Base-by-base conservation (phyloP, 2,113 vertebrate species). In the Caloenas nicobarica region DNA sequence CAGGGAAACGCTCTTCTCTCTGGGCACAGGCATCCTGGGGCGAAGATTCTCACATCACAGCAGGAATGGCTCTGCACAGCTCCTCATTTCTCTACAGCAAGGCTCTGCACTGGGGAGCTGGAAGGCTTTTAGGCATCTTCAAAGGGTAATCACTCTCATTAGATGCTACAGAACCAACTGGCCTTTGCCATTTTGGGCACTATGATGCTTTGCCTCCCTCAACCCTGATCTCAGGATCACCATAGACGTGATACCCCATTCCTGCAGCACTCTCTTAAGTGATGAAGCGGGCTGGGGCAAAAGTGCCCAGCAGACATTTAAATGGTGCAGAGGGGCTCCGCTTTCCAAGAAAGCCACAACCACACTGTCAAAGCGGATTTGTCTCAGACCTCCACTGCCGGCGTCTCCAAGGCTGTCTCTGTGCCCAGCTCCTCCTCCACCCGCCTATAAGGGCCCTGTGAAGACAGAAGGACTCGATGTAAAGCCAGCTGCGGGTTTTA, bases 281-380 rank as follows among this genome's bases (percentile, higher is more conserved):
- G 34, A 73, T 0, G 10, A 81, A 88, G 40, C 0, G 1, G 19
- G 29, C 21, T 81, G 72, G 19, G 38, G n/a, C 34, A 22, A 29
- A 44, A 46, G 46, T 0, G 1, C 53, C 48, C 21, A 29, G 65
- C 36, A 88, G 40, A 64, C 2, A 2, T 57, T 53, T 38, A 29
- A 15, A 33, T 0, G 2, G 25, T 9, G 10, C 16, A 34, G 46
- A 60, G 19, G 34, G 10, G 5, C 13, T 64, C 34, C 2, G 5
- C 53, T 79, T 84, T 29, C 65, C 38, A 65, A 65, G 83, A 78
- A 61, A 91, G 24, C 11, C 42, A 51, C 29, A 50, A 29, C 7
- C 1, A 1, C 0, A 0, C n/a, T 81, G 54, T 40, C 1, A 1
- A 61, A 84, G n/a, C 0, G 0, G n/a, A 42, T 60, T 64, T 62